phyloP scores from a whole-genome alignment of 2,797 vertebrate species.

The Agapornis canus region DNA sequence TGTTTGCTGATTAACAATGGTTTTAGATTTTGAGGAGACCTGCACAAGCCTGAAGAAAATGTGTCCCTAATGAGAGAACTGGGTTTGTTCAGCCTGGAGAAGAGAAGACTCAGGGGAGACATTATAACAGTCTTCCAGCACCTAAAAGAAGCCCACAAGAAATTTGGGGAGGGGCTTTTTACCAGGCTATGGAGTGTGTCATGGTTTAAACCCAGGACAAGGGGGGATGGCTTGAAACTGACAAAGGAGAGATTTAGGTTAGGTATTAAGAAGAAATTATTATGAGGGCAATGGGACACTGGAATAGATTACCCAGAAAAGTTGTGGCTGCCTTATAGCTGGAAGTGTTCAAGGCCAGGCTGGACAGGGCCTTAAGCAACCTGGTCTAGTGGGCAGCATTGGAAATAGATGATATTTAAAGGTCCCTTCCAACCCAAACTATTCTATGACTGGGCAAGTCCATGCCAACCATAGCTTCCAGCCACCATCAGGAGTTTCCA shows the following conservation, averaged over 20 bases:
- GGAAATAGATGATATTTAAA: not conserved
- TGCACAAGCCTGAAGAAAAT: not conserved
- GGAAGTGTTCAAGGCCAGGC: not conserved
- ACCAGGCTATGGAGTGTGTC: not conserved
- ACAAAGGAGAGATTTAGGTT: not conserved
- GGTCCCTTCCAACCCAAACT: not conserved
- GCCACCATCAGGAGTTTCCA: not conserved
- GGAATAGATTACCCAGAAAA: not conserved
- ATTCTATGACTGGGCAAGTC: not conserved
- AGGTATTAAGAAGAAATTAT: not conserved
- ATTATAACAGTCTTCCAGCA: not conserved
- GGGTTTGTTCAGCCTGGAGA: not conserved
- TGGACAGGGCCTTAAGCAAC: not conserved
- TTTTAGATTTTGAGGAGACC: not conserved
- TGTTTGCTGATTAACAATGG: not conserved
- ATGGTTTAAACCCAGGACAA: not conserved
- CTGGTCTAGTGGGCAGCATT: not conserved
- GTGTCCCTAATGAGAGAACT: accelerated
- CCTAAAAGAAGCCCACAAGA: not conserved
- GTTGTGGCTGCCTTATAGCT: not conserved
- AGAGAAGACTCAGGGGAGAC: not conserved
- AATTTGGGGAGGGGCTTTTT: not conserved
- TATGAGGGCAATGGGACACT: not conserved
- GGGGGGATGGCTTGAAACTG: not conserved
- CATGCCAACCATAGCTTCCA: not conserved